Evolutionary conservation across 2,113 vertebrate genomes (phyloP).

Genomic region (Rynchops niger): DNA sequence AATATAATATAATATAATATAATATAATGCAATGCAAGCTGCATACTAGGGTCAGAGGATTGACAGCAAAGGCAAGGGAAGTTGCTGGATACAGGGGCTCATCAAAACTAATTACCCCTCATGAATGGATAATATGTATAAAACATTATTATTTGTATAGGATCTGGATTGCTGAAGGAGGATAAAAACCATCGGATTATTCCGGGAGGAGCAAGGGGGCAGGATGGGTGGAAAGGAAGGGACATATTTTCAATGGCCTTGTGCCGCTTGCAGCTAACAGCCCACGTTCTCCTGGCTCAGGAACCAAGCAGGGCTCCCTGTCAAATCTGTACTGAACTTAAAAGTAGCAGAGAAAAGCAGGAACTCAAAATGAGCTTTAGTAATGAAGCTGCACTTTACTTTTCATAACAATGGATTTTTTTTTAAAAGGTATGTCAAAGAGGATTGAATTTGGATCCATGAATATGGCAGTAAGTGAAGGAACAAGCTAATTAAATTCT

Average conservation of each 20-base stretch:
- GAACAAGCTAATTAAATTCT: constrained; percentile 4
- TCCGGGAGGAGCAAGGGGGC: accelerated
- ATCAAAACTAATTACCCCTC: neutral
- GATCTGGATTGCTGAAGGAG: neutral
- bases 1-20: too few relatives aligned
- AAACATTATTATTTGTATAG: neutral
- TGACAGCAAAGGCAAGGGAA: neutral
- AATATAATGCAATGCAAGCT: neutral
- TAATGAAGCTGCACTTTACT: neutral
- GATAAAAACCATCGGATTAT: neutral
- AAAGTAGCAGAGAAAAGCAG: neutral
- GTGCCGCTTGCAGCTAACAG: neutral
- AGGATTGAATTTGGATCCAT: neutral
- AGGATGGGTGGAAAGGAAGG: neutral
- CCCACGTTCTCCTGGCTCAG: neutral
- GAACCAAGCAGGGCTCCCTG: neutral
- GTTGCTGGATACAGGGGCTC: neutral
- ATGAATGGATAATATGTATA: neutral
- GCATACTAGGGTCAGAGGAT: neutral
- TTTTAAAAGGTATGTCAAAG: constrained; percentile 10
- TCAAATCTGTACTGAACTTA: neutral
- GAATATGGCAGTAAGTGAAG: neutral
- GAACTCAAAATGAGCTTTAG: neutral
- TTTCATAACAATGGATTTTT: constrained; percentile 3
- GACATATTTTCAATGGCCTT: neutral